Evolutionary conservation across 2,888 invertebrate species (phyloP), one percentile per base, ranked within the genome.

Genomic region (Sphaerophoria rueppellii): DNA sequence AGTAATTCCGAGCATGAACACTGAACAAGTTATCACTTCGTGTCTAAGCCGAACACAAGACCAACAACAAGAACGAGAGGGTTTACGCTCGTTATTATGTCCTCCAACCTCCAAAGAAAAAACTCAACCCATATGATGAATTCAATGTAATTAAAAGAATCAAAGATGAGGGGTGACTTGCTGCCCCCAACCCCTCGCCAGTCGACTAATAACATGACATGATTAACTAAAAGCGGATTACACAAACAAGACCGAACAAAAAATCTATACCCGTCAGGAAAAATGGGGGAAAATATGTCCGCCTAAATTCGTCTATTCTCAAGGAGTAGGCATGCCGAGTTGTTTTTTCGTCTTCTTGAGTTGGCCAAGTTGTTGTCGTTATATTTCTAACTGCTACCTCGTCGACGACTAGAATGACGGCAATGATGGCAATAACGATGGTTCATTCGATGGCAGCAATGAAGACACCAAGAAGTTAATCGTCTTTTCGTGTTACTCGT

Each of bases 171-270:
- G 70, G 85, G 85, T 81, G 74, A 77, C 50, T 50, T 9, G 24
- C 24, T 60, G 43, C 6, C 14, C 57, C 37, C 24, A 24, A 24
- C 24, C 24, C 24, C 24, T 24, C 1, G 11, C n/a, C 14, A 14
- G 60, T 50, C 50, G 35, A 65, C 85, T 85, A 85, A 85, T 77
- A 85, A 85, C 76, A 85, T 85, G 85, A 85, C 85, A 85, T 85
- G 85, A 85, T 85, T 85, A 85, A 85, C 85, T 85, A 73, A 81
- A 85, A 85, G 85, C 85, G 81, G 85, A 85, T 85, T 81, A 85
- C 85, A 81, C 63, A 61, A 78, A 57, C 57, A 82, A 69, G 46
- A 65, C 50, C 61, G 37, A 65, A 37, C n/a, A 61, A 76, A 43
- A 35, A 58, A 6, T 24, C 16, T 37, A 55, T 55, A 24, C 46